A percentile compares a stretch with the other conserved stretches of the same genome.
Conservation (phyloP, 2,113 vertebrate genomes). For the Neogobius melanostomus region DNA sequence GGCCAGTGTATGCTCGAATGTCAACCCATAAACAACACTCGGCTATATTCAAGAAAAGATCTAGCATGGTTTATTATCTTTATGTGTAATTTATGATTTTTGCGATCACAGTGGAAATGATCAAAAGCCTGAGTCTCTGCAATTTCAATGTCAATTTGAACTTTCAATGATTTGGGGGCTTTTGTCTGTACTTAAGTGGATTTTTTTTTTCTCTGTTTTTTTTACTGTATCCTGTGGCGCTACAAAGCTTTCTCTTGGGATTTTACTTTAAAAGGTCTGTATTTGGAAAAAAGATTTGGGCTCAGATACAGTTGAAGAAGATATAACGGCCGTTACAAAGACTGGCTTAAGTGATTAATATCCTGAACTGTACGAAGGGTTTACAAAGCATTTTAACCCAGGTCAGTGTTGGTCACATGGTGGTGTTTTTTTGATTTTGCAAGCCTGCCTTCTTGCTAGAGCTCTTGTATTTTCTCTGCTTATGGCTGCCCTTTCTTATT, state of each 20-base stretch:
- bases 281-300: slow-evolving; percentile 39
- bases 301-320: slow-evolving; percentile 34
- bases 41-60: slow-evolving; percentile 52
- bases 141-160: slow-evolving; percentile 37
- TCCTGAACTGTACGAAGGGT: slow-evolving; percentile 30
- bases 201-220: slow-evolving; percentile 30
- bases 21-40: slow-evolving; percentile 47
- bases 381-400: slow-evolving; percentile 44
- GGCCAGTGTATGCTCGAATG: slow-evolving; percentile 36
- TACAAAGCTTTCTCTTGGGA: slow-evolving; percentile 45
- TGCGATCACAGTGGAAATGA: slow-evolving; percentile 47
- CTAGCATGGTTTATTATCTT: slow-evolving; percentile 69
- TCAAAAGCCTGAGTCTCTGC: slow-evolving; percentile 46
- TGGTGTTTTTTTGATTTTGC: slow-evolving; percentile 57
- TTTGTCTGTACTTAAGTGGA: slow-evolving; percentile 53
- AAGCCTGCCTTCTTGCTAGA: slow-evolving; percentile 66
- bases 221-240: slow-evolving; percentile 43
- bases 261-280: slow-evolving; percentile 24
- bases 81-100: slow-evolving; percentile 59
- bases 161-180: slow-evolving; percentile 49
- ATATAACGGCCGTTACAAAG: slow-evolving; percentile 18
- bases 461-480: slow-evolving; percentile 65
- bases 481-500: slow-evolving; percentile 64
- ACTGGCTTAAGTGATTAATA: slow-evolving; percentile 13
- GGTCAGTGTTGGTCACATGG: slow-evolving; percentile 60